phyloP scores from a whole-genome alignment of 2,888 invertebrate genomes.

The Tanypteryx hageni region DNA sequence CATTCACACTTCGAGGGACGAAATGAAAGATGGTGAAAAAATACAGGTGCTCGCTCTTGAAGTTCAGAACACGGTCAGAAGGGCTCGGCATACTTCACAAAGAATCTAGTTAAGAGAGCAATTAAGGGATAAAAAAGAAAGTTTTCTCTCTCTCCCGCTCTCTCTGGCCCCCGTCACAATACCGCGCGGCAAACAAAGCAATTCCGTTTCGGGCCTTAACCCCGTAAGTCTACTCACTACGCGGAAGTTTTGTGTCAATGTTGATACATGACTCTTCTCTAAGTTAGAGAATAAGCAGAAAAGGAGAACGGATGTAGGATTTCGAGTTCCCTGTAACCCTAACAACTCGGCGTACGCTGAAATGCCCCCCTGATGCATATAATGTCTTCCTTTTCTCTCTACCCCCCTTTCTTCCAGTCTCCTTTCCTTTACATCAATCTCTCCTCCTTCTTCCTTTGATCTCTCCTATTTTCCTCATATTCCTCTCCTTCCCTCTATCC shows the following conservation, averaged over 20 bases:
- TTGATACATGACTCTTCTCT: not conserved
- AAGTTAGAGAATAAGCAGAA: not conserved
- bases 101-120: too few relatives aligned
- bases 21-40: too few relatives aligned
- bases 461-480: not conserved
- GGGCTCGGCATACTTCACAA: too few relatives aligned
- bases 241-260: not conserved
- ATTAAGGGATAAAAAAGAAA: too few relatives aligned
- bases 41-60: too few relatives aligned
- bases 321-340: not conserved
- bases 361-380: not conserved
- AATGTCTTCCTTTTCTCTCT: not conserved
- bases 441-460: not conserved
- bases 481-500: not conserved
- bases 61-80: too few relatives aligned
- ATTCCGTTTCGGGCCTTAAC: not conserved
- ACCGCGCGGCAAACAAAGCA: not conserved
- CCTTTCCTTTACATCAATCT: slow-evolving; percentile 1
- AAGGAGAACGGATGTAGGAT: not conserved
- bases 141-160: too few relatives aligned
- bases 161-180: not conserved
- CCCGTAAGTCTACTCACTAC: not conserved
- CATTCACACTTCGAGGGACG: too few relatives aligned
- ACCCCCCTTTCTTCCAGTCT: not conserved
- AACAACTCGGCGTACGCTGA: not conserved